Base-by-base conservation (phyloP, 2,888 invertebrate genomes). In the Sphaeridia pumilis region DNA sequence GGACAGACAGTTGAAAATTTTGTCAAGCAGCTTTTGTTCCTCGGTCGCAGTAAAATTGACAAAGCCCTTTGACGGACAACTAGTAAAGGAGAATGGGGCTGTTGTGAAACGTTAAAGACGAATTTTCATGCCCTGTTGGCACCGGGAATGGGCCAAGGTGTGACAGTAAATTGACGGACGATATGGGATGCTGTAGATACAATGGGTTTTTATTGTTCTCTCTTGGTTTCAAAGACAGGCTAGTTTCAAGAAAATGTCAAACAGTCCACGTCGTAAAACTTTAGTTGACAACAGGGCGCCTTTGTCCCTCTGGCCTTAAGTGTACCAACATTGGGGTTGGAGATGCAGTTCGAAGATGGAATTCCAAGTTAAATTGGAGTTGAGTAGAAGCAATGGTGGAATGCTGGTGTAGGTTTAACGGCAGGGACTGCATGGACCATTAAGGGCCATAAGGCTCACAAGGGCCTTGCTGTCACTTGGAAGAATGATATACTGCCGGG, bases 121-220 rank as follows among this genome's bases (percentile, higher is more conserved):
- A 36, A 47, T 54, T 58, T 57, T 58, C 55, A 55, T 51, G 58
- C 53, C 51, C 55, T 49, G 46, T 28, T 55, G 55, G 46, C 52
- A 50, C 50, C 21, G 54, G 47, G 58, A 58, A 52, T 55, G 55
- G 51, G 26, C 45, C 58, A 52, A 58, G 52, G 58, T 58, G 58
- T 56, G 53, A 55, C 53, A 50, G 21, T 36, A 35, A 51, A 48
- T 53, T 55, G 54, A 54, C 54, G 43, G 34, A 22, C 35, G 22
- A 46, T n/a, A n/a, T n/a, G 26, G 22, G 31, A 20, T n/a, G 24
- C 4, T n/a, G 4, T 4, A 46, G 26, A 27, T n/a, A 35, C 35
- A 36, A 25, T 7, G 38, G 14, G 22, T 17, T 38, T 38, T 31
- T 31, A 31, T 31, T 12, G 14, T 31, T 10, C 10, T 31, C 14